These are phyloP conservation scores for Pluvianellus socialis DNA, from an alignment of 2,113 vertebrate genomes.

Conservation along the genomic window DNA sequence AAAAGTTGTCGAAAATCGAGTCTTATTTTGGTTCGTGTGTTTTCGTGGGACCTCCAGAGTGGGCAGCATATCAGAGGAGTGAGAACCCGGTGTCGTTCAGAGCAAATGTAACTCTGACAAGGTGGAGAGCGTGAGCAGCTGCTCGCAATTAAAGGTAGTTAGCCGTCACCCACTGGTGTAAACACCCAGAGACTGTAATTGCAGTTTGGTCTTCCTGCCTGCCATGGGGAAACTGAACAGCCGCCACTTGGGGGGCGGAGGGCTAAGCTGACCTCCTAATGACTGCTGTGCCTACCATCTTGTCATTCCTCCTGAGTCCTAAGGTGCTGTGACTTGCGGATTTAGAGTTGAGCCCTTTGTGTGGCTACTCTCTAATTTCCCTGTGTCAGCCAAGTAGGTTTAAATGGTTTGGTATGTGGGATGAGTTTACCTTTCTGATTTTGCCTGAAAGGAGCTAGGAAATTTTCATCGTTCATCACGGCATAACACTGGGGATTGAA, in stretches of 20 bases:
- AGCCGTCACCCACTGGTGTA: neutral
- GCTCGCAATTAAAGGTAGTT: neutral
- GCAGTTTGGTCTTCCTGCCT: neutral
- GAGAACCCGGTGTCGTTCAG: neutral
- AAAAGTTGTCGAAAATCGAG: neutral
- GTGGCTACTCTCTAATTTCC: neutral
- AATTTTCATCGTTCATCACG: neutral
- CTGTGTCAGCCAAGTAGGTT: neutral
- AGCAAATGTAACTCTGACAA: neutral
- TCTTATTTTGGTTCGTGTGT: neutral
- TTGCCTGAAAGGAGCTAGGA: neutral
- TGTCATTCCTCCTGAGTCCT: neutral
- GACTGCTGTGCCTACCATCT: neutral
- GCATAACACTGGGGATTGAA: neutral
- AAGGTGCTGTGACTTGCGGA: neutral
- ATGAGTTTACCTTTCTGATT: conserved; percentile 1
- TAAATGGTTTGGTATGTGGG: neutral
- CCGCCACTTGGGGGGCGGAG: neutral
- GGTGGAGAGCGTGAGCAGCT: neutral
- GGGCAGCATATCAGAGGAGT: rapidly evolving
- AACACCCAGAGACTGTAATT: neutral
- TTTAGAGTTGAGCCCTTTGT: neutral
- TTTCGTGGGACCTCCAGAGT: neutral
- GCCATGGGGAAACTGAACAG: neutral
- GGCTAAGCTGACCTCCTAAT: neutral